A percentile compares a stretch with the other conserved stretches of the same genome.
Evolutionary conservation across 2,113 vertebrate species (phyloP).

Genomic region (Cyprinus carpio): DNA sequence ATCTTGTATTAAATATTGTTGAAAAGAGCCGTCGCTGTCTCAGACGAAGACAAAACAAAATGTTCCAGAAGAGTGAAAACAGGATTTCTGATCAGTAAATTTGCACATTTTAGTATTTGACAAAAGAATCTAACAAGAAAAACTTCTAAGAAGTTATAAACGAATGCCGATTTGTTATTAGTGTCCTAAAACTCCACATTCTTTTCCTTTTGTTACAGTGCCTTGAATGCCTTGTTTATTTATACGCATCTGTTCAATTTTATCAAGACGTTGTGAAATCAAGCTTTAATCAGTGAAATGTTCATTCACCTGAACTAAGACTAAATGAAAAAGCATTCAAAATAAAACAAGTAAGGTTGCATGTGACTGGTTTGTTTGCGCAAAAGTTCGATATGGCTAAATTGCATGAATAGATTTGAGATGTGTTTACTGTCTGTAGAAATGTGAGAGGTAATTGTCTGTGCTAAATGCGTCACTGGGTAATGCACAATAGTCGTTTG

Average conservation of each 20-base stretch:
- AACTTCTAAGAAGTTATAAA: not conserved
- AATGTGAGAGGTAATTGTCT: not conserved
- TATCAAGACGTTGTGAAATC: not conserved
- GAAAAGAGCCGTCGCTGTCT: not conserved
- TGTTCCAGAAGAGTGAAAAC: constrained; percentile 17
- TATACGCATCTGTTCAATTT: too few relatives aligned
- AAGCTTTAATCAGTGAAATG: not conserved
- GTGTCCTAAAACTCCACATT: not conserved
- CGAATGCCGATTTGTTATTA: not conserved
- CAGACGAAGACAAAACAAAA: not conserved
- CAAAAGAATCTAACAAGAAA: not conserved
- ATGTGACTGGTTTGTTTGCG: too few relatives aligned
- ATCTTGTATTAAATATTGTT: not conserved
- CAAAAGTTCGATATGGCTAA: not conserved
- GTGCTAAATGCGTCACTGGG: too few relatives aligned
- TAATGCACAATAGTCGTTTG: not conserved
- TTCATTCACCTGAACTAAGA: not conserved
- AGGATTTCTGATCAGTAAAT: constrained; percentile 7
- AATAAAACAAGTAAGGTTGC: not conserved
- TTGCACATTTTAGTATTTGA: not conserved
- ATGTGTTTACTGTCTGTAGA: not conserved
- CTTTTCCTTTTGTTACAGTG: not conserved
- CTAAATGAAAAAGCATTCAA: not conserved
- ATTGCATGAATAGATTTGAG: not conserved
- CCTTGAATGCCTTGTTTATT: too few relatives aligned